Base-by-base conservation (phyloP, 2,888 invertebrate genomes). In the Cheilosia grossa region DNA sequence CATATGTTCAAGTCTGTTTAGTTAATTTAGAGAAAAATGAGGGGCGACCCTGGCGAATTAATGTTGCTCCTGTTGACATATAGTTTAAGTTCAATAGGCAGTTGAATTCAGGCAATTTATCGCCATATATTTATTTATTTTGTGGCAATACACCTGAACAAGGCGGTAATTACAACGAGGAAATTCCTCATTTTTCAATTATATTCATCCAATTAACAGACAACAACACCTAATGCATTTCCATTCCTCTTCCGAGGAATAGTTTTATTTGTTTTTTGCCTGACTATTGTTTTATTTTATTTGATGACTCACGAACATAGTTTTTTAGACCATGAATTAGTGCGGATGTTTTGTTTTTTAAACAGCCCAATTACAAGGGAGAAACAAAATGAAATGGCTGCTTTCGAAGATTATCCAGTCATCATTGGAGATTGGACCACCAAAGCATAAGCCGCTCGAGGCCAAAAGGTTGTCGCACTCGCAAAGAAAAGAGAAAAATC, bases 401-500 rank as follows among this genome's bases (percentile, higher is more conserved):
- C 27, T 27, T 66, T 40, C 40, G 37, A 37, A 37, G 37, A 37
- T 10, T 13, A 37, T 37, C 13, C 37, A 49, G 58, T 74, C 64
- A 58, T 56, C 49, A 19, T 47, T 49, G 33, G 24, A 15, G 10
- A 30, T 49, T 6, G 51, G 2, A 37, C 24, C 53, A 66, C 66
- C 42, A 54, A 17, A 64, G 37, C 17, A 56, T 74, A 54, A 24
- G 44, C 9, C 37, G 15, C 2, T 21, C 66, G 58, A 74, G 74
- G 64, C 49, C 19, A 64, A 63, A 37, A 66, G 64, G 64, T 74
- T 54, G 40, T 40, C 44, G 74, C 30, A 49, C 74, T 58, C 27
- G 21, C 19, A 37, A 6, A 63, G 47, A n/a, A 30, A 42, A 51
- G 24, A 49, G 10, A 47, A 27, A 47, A 19, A 15, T 21, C 13